Conservation (phyloP, 2,113 vertebrate species). For the Lycaon pictus region DNA sequence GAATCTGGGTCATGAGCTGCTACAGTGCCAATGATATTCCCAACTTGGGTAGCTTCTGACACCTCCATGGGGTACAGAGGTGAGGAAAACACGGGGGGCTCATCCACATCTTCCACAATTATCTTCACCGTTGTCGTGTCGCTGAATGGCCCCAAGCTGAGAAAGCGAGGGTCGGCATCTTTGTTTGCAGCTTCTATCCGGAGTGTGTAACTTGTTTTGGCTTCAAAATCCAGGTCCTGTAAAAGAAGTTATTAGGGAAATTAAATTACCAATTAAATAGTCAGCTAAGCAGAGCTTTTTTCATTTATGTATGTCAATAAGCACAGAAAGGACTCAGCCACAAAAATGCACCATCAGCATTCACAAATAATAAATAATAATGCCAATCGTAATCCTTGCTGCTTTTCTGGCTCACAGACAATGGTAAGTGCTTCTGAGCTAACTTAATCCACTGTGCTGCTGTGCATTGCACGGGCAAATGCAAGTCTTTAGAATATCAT, state of each 20-base stretch:
- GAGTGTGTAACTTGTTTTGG: constrained; percentile 93
- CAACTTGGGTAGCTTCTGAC: constrained; percentile 94
- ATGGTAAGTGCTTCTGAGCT: not conserved
- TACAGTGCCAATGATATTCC: constrained; percentile 94
- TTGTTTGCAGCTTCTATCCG: constrained; percentile 96
- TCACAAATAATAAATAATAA: constrained; percentile 19
- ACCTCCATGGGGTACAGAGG: constrained; percentile 92
- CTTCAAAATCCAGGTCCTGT: constrained; percentile 96
- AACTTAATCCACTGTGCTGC: not conserved
- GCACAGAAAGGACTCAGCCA: not conserved
- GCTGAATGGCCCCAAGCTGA: constrained; percentile 94
- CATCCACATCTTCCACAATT: constrained; percentile 96
- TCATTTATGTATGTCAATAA: constrained; percentile 7
- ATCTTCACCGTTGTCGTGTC: constrained; percentile 94
- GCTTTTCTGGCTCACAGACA: not conserved
- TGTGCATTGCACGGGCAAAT: rapidly evolving
- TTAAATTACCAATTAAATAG: constrained; percentile 64
- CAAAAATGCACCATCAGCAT: constrained; percentile 15
- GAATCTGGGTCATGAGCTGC: constrained; percentile 95
- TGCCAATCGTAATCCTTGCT: not conserved
- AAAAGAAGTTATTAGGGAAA: constrained; percentile 71
- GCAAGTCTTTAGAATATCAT: not conserved
- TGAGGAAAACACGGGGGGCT: constrained; percentile 93
- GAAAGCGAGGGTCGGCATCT: constrained; percentile 94
- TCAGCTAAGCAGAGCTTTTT: not conserved